Conservation (phyloP, 1,140 invertebrate species). For the Saccostrea echinata region DNA sequence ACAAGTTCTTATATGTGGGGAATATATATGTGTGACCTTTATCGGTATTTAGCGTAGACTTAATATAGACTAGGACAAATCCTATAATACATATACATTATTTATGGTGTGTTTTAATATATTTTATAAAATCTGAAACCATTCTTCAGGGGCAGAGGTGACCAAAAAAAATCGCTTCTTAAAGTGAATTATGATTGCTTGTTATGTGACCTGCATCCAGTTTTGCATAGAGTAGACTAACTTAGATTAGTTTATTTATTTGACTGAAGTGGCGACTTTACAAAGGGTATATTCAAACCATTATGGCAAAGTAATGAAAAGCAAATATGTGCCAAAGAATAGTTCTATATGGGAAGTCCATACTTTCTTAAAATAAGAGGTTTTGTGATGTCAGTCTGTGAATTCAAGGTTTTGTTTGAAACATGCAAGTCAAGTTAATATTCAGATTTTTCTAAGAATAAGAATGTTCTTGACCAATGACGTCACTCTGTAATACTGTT, state of each 20-base stretch:
- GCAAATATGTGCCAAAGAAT: slow-evolving; percentile 36
- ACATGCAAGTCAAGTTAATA: background rate
- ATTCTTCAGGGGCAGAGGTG: background rate
- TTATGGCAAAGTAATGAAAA: slow-evolving; percentile 44
- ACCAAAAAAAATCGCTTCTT: background rate
- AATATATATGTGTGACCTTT: slow-evolving; percentile 35
- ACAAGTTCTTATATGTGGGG: slow-evolving; percentile 24
- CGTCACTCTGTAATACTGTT: background rate
- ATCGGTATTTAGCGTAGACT: slow-evolving; percentile 20
- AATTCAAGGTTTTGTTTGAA: slow-evolving; percentile 27
- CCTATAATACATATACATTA: slow-evolving; percentile 26
- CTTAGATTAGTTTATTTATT: slow-evolving; percentile 44
- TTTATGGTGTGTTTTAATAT: slow-evolving; percentile 36
- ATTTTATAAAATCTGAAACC: slow-evolving; percentile 30
- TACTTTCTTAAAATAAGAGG: slow-evolving; percentile 5
- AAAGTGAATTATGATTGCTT: background rate
- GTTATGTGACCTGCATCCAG: slow-evolving; percentile 3
- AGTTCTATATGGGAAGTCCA: slow-evolving; percentile 18
- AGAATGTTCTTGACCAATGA: background rate
- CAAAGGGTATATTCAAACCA: slow-evolving; percentile 43
- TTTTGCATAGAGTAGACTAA: slow-evolving; percentile 39
- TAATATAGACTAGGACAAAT: slow-evolving; percentile 35
- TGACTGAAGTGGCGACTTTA: slow-evolving; percentile 34
- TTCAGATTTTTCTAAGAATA: background rate
- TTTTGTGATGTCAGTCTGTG: background rate